Percentiles rank a stretch among this genome's conserved stretches.
These are phyloP conservation scores for Karalla daura DNA, from an alignment of 2,797 vertebrate species.

Conservation along the genomic window DNA sequence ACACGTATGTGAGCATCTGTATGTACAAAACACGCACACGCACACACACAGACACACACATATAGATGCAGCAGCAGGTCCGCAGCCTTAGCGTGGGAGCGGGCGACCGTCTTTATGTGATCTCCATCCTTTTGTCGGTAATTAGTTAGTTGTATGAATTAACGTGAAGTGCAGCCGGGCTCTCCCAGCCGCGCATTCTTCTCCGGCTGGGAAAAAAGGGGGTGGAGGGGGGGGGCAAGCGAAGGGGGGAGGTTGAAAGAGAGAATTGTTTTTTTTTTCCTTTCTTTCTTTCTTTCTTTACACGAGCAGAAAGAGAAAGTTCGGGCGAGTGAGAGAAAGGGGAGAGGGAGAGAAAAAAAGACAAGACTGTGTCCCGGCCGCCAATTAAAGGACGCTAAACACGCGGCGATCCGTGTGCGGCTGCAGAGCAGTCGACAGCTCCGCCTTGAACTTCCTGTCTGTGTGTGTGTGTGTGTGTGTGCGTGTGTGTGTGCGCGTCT, in stretches of 20 bases:
- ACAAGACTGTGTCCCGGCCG: conserved; percentile 61
- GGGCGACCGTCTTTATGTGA: conserved; percentile 91
- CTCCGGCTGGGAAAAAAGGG: conserved; percentile 56
- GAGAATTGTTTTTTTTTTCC: conserved; percentile 31
- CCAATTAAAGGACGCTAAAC: conserved; percentile 45
- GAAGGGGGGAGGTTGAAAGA: conserved; percentile 52
- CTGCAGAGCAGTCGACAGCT: conserved; percentile 37
- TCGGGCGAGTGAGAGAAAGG: conserved; percentile 21
- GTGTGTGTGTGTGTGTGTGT: too few species aligned
- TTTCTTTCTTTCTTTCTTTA: conserved; percentile 27
- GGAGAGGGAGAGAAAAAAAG: conserved; percentile 22
- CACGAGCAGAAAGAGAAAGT: conserved; percentile 24
- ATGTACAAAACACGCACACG: background rate
- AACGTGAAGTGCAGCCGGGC: conserved; percentile 92
- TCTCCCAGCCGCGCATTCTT: conserved; percentile 88
- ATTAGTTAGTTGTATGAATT: conserved; percentile 99
- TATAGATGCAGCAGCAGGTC: conserved; percentile 53
- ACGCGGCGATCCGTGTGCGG: background rate
- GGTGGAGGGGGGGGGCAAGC: conserved; percentile 46
- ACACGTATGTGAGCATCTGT: background rate
- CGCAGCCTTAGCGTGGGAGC: conserved; percentile 90
- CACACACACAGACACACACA: conserved; percentile 5
- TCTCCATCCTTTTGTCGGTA: conserved; percentile 95
- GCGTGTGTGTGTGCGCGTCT: conserved; percentile 1
- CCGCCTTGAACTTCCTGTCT: conserved; percentile 24